Evolutionary conservation across 2,797 vertebrate species (phyloP).

Genomic region (Crax fasciolata): DNA sequence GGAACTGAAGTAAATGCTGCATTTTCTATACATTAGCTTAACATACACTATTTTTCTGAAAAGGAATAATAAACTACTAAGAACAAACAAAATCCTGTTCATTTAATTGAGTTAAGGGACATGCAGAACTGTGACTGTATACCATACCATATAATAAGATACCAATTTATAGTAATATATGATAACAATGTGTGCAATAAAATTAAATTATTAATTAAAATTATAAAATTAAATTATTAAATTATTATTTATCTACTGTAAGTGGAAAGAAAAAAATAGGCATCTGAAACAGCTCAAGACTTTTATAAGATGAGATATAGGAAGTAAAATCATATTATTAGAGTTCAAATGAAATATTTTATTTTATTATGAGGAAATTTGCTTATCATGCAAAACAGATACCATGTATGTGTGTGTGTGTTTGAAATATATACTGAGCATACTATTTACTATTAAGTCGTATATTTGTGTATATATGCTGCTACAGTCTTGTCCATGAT

Average conservation of each 20-base stretch:
- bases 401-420: rapidly evolving
- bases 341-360: not conserved
- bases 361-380: not conserved
- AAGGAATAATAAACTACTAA: not conserved
- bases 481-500: not conserved
- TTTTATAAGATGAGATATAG: not conserved
- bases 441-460: not conserved
- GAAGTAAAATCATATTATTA: not conserved
- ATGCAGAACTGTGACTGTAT: not conserved
- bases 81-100: not conserved
- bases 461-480: not conserved
- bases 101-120: not conserved
- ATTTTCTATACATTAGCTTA: not conserved
- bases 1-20: not conserved
- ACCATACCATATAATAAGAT: not conserved
- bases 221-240: not conserved
- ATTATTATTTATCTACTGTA: not conserved
- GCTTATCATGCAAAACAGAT: not conserved
- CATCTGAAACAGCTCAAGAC: not conserved
- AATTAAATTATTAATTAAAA: not conserved
- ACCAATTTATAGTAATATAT: not conserved
- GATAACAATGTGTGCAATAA: not conserved
- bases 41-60: not conserved
- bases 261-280: not conserved
- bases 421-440: not conserved